Evolutionary conservation across 2,113 vertebrate species (phyloP).

Genomic region (Copsychus sechellarum): DNA sequence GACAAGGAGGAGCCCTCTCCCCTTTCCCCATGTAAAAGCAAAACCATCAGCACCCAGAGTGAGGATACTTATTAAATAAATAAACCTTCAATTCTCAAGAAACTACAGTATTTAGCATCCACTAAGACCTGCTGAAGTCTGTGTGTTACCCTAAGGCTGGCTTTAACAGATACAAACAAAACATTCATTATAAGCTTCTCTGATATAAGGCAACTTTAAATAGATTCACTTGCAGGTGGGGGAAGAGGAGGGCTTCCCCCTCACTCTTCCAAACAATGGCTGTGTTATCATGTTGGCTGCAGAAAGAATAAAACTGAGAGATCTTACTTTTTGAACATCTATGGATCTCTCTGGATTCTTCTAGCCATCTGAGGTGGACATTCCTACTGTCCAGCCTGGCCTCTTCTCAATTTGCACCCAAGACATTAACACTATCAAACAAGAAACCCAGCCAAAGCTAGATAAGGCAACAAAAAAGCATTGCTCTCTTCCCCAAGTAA

Average conservation of each 20-base stretch:
- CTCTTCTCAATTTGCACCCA: slow-evolving; percentile 60
- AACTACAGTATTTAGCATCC: slow-evolving; percentile 54
- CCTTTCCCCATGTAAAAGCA: neutral
- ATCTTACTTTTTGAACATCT: slow-evolving; percentile 27
- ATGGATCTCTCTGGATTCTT: slow-evolving; percentile 39
- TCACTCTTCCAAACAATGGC: slow-evolving; percentile 60
- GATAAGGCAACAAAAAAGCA: slow-evolving; percentile 84
- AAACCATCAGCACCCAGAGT: neutral
- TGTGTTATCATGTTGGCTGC: slow-evolving; percentile 58
- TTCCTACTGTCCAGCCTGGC: slow-evolving; percentile 53
- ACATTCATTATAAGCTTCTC: slow-evolving; percentile 75
- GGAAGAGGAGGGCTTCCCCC: slow-evolving; percentile 10
- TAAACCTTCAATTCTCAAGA: slow-evolving; percentile 52
- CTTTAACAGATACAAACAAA: slow-evolving; percentile 69
- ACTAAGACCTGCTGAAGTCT: slow-evolving; percentile 61
- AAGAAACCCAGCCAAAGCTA: slow-evolving; percentile 79
- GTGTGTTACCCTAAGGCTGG: slow-evolving; percentile 71
- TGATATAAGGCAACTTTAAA: slow-evolving; percentile 82
- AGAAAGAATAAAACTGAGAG: slow-evolving; percentile 44
- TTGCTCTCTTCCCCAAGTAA: slow-evolving; percentile 76
- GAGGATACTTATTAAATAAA: slow-evolving; percentile 60
- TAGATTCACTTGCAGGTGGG: slow-evolving; percentile 59
- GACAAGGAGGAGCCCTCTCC: slow-evolving; percentile 40
- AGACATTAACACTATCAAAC: slow-evolving; percentile 69
- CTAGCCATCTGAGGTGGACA: slow-evolving; percentile 29